Evolutionary conservation across 2,113 vertebrate species (phyloP), one percentile per base, ranked within the genome.

Genomic region (Carassius auratus): DNA sequence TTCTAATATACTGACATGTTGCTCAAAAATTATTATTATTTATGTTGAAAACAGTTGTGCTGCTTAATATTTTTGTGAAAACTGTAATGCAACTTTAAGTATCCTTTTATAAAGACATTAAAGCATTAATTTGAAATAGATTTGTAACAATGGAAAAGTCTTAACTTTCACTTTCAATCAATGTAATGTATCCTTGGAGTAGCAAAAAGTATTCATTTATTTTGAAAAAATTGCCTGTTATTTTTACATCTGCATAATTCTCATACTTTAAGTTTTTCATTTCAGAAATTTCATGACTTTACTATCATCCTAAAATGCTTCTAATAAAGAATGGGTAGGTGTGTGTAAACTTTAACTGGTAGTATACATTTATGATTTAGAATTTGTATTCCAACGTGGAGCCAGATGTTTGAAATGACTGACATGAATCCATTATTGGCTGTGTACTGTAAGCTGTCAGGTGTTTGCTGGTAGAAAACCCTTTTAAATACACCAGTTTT

Each of bases 401-500:
- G 30, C 30, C 30, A 8, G 17, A 48, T 74, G 71, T 14, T 48
- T 74, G 71, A 15, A 9, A 45, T 14, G n/a, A 30, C 30, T 30
- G 30, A 30, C 30, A 30, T 30, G 1, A 48, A 23, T 48, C 5
- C 1, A 12, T 12, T 14, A 48, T 48, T 42, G 14, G 42, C n/a
- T 73, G 68, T 71, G 68, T 71, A 71, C 17, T 57, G 52, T 14
- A 55, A 33, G 52, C 17, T 55, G 45, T 77, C 76, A 59, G 15
- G 76, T 77, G 76, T 36, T 36, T 77, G 26, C 76, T 21, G 26
- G 30, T 77, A 14, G 10, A 74, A 77, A 77, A 36, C 17, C 26
- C 26, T 77, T 33, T 33, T 5, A 33, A 59, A n/a, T 42, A 57
- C 75, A 33, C 17, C 50, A 42, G 30, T n/a, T 10, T 79, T 78